Conservation (phyloP, 2,888 invertebrate genomes). For the Shargacucullia verbasci region DNA sequence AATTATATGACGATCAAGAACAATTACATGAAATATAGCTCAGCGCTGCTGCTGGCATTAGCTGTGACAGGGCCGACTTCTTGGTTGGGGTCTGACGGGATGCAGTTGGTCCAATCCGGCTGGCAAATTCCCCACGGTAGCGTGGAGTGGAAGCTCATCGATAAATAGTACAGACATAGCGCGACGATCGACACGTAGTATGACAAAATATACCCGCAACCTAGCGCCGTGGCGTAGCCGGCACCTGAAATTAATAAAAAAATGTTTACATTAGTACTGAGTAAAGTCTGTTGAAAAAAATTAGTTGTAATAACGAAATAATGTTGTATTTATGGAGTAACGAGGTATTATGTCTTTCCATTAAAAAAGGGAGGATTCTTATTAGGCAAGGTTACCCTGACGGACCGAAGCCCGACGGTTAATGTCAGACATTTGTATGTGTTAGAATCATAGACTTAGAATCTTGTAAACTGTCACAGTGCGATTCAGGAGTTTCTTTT, state of each 20-base stretch:
- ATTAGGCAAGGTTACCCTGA: too few species aligned
- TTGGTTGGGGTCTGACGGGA: constrained; percentile 73
- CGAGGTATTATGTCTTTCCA: too few species aligned
- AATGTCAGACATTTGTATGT: too few species aligned
- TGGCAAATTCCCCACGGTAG: constrained; percentile 93
- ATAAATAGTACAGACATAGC: constrained; percentile 92
- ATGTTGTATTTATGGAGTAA: too few species aligned
- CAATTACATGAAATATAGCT: constrained; percentile 84
- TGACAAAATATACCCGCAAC: constrained; percentile 90
- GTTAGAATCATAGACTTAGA: too few species aligned
- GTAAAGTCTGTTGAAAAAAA: too few species aligned
- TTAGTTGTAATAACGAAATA: too few species aligned
- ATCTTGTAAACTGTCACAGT: too few species aligned
- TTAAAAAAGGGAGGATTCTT: too few species aligned
- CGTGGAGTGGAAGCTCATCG: constrained; percentile 91
- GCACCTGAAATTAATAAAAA: constrained; percentile 84
- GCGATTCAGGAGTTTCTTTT: too few species aligned
- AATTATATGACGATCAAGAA: not conserved
- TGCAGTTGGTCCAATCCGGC: constrained; percentile 86
- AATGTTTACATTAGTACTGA: not conserved
- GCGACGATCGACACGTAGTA: constrained; percentile 94
- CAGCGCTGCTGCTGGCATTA: constrained; percentile 87
- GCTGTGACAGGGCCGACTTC: constrained; percentile 46
- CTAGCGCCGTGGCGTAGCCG: constrained; percentile 91
- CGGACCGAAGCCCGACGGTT: too few species aligned